These are phyloP conservation scores for Pongo abelii DNA, from an alignment of 2,113 vertebrate species.

Conservation along the genomic window DNA sequence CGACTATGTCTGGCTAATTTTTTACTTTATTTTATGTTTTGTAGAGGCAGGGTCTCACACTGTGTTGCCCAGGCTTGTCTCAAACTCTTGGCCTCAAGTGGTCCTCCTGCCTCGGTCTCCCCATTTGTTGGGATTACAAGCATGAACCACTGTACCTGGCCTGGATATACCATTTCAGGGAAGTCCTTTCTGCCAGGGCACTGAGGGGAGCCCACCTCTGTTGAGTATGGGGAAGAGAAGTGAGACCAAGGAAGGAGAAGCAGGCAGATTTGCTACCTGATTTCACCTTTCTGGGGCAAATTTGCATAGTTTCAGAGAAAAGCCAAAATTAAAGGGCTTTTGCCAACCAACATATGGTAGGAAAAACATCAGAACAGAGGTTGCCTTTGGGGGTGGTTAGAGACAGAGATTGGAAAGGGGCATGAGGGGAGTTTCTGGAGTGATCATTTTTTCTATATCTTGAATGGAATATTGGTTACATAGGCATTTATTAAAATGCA, in stretches of 20 bases:
- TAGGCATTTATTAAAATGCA: neutral
- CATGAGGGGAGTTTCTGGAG: neutral
- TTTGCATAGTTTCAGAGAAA: neutral
- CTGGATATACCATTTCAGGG: neutral
- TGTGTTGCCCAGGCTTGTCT: neutral
- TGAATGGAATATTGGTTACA: neutral
- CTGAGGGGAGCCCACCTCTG: neutral
- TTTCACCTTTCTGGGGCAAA: neutral
- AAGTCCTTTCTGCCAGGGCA: neutral
- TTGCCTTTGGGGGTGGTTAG: neutral
- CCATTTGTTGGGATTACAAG: neutral
- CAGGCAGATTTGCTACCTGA: neutral
- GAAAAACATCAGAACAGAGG: neutral
- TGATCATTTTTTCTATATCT: neutral
- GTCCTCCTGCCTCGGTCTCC: neutral
- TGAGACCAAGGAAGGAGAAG: neutral
- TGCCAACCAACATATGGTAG: neutral
- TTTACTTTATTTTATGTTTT: neutral
- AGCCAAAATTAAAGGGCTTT: neutral
- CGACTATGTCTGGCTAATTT: too few relatives aligned
- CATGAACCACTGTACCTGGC: neutral
- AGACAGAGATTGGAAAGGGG: neutral
- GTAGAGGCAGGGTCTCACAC: neutral
- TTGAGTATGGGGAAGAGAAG: neutral
- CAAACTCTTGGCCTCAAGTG: neutral